A percentile compares a stretch with the other conserved stretches of the same genome.
These are phyloP conservation scores for Meandrusa payeni DNA, from an alignment of 2,888 invertebrate species.

Conservation along the genomic window DNA sequence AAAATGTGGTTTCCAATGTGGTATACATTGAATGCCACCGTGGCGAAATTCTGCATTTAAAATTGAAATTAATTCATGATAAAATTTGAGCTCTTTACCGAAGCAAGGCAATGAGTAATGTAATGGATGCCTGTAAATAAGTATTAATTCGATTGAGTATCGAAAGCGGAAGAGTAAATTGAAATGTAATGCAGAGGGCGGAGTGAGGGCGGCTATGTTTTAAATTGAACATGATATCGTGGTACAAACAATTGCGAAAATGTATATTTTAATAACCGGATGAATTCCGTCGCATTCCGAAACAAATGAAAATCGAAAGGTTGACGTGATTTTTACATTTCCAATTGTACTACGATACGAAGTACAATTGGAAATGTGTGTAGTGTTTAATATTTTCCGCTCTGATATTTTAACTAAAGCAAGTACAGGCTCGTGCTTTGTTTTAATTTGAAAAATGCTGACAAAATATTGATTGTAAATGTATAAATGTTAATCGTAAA, in stretches of 20 bases:
- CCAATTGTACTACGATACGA: background rate
- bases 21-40: no score
- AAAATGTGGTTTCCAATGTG: no score
- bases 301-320: background rate
- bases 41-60: no score
- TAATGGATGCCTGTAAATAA: slow-evolving; percentile 17
- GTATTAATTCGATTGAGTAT: slow-evolving; percentile 22
- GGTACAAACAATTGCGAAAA: slow-evolving; percentile 28
- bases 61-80: no score
- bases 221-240: slow-evolving; percentile 32
- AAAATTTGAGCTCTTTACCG: slow-evolving; percentile 5
- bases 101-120: background rate
- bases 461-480: no score
- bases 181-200: slow-evolving; percentile 18
- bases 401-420: background rate
- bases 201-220: slow-evolving; percentile 23
- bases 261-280: slow-evolving; percentile 33
- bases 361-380: no score
- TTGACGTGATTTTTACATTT: slow-evolving; percentile 11
- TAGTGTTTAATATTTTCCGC: slow-evolving; percentile 3
- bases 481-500: no score
- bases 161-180: slow-evolving; percentile 19
- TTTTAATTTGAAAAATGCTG: slow-evolving; percentile 12
- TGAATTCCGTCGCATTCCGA: slow-evolving; percentile 25
- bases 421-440: background rate